These are phyloP conservation scores for Edolisoma coerulescens DNA, from an alignment of 2,113 vertebrate genomes.

Conservation along the genomic window DNA sequence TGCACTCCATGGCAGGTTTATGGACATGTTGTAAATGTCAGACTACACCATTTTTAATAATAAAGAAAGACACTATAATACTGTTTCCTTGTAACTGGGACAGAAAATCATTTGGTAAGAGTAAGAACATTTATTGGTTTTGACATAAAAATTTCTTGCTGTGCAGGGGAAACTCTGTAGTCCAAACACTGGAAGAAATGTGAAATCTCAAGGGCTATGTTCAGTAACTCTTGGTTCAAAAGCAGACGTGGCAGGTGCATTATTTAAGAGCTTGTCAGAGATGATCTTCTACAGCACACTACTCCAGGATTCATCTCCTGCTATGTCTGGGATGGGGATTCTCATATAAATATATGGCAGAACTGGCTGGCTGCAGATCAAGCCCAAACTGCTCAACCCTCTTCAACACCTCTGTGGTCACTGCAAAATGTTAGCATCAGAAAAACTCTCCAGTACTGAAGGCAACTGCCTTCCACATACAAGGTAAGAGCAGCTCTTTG, in stretches of 20 bases:
- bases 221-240: conserved; percentile 59
- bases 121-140: conserved; percentile 62
- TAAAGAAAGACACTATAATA: conserved; percentile 45
- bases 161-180: conserved; percentile 2
- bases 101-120: conserved; percentile 65
- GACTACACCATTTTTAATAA: conserved; percentile 47
- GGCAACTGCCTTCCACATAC: background rate
- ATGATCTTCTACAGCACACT: conserved; percentile 51
- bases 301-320: background rate
- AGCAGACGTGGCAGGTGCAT: conserved; percentile 50
- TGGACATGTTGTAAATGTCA: conserved; percentile 46
- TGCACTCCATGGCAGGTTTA: conserved; percentile 22
- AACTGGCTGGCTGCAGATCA: background rate
- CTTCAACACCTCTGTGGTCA: background rate
- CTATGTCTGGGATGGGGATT: background rate
- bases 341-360: background rate
- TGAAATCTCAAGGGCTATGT: conserved; percentile 51
- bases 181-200: conserved; percentile 52
- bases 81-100: conserved; percentile 55
- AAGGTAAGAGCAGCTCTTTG: background rate
- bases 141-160: conserved; percentile 52
- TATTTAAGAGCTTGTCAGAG: conserved; percentile 76
- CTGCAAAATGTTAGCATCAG: background rate
- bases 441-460: background rate
- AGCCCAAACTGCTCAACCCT: background rate